Conservation (phyloP, 1,140 invertebrate species). For the Drosophila willistoni region DNA sequence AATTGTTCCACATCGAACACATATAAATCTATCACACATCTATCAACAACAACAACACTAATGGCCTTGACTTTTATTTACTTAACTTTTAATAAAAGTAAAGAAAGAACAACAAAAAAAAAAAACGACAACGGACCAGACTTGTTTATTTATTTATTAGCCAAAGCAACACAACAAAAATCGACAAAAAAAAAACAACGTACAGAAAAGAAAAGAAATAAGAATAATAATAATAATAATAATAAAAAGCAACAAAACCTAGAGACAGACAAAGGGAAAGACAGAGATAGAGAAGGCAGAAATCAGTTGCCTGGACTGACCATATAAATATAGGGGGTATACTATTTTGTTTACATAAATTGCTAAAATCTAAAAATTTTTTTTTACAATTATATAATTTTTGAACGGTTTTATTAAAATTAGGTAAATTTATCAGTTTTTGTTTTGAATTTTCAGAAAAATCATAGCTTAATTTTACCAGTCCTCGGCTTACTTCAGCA, state of each 20-base stretch:
- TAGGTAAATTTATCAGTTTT: too few species aligned
- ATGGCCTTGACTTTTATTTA: constrained; percentile 77
- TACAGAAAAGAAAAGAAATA: constrained; percentile 31
- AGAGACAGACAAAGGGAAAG: constrained; percentile 11
- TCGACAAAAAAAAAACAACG: constrained; percentile 8
- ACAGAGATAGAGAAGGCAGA: constrained; percentile 9
- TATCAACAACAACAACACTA: constrained; percentile 5
- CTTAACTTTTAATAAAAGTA: constrained; percentile 54
- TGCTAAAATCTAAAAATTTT: too few species aligned
- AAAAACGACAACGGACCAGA: constrained; percentile 39
- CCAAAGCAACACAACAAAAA: constrained; percentile 45
- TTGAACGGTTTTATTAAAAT: too few species aligned
- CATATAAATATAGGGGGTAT: constrained; percentile 24
- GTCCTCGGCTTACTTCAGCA: too few species aligned
- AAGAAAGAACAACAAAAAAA: constrained; percentile 32
- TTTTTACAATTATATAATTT: too few species aligned
- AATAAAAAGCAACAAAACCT: constrained; percentile 32
- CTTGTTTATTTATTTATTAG: constrained; percentile 74
- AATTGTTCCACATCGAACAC: not conserved
- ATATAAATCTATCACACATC: constrained; percentile 56
- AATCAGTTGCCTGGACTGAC: constrained; percentile 45
- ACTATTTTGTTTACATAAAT: too few species aligned
- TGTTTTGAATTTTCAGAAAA: too few species aligned
- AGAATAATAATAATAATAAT: constrained; percentile 23
- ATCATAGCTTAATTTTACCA: too few species aligned